Conservation (phyloP, 2,888 invertebrate genomes). For the Orgyia antiqua region DNA sequence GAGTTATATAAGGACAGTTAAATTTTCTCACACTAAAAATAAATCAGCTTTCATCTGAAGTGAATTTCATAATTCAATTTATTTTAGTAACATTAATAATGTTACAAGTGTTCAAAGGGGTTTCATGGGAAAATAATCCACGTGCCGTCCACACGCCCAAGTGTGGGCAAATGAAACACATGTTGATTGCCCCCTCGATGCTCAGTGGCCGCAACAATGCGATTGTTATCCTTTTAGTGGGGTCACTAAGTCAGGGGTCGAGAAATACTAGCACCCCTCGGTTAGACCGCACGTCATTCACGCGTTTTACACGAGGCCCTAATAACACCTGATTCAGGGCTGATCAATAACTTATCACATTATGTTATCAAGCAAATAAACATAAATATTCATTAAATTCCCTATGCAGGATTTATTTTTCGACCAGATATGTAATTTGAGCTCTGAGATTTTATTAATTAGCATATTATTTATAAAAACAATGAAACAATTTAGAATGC, state of each 20-base stretch:
- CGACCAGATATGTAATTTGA: too few relatives aligned
- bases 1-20: too few relatives aligned
- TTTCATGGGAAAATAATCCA: conserved; percentile 50
- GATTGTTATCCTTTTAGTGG: conserved; percentile 56
- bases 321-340: conserved; percentile 26
- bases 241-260: conserved; percentile 62
- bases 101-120: conserved; percentile 35
- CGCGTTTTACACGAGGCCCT: conserved; percentile 45
- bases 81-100: conserved; percentile 18
- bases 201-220: conserved; percentile 47
- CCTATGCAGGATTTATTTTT: too few relatives aligned
- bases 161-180: conserved; percentile 52
- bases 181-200: conserved; percentile 44
- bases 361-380: too few relatives aligned
- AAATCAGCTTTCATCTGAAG: too few relatives aligned
- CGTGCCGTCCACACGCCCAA: conserved; percentile 64
- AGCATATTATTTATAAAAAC: conserved; percentile 65
- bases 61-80: too few relatives aligned
- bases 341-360: too few relatives aligned
- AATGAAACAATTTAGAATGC: conserved; percentile 58
- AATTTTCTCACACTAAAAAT: too few relatives aligned
- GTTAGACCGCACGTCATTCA: conserved; percentile 34
- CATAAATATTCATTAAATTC: neutral
- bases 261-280: conserved; percentile 26
- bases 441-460: too few relatives aligned